A percentile compares a stretch with the other conserved stretches of the same genome.
These are phyloP conservation scores for Apodemia hepburni DNA, from an alignment of 2,888 invertebrate species.

Conservation along the genomic window DNA sequence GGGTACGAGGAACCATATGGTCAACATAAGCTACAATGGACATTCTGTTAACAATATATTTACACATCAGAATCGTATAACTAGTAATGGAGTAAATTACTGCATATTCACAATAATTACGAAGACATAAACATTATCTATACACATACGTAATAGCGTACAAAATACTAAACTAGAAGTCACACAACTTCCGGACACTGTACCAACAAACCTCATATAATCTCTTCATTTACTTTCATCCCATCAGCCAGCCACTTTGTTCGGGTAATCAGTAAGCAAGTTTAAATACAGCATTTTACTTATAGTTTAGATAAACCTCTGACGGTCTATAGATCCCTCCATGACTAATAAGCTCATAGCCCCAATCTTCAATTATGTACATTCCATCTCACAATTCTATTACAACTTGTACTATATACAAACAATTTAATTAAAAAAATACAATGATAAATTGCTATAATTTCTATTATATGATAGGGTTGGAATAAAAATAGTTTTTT, in stretches of 20 bases:
- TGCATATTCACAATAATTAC: slow-evolving; percentile 77
- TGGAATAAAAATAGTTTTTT: slow-evolving; percentile 72
- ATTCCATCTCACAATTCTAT: slow-evolving; percentile 65
- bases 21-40: slow-evolving; percentile 80
- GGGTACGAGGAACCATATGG: slow-evolving; percentile 80
- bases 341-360: slow-evolving; percentile 49
- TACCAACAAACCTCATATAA: slow-evolving; percentile 24
- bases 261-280: slow-evolving; percentile 65
- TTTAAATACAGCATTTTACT: slow-evolving; percentile 65
- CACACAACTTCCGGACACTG: slow-evolving; percentile 40
- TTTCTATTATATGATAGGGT: slow-evolving; percentile 68
- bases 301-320: slow-evolving; percentile 56
- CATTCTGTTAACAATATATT: slow-evolving; percentile 77
- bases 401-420: slow-evolving; percentile 79
- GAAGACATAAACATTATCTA: slow-evolving; percentile 61
- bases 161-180: slow-evolving; percentile 67
- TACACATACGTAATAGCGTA: slow-evolving; percentile 72
- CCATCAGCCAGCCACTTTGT: slow-evolving; percentile 60
- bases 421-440: slow-evolving; percentile 75
- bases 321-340: slow-evolving; percentile 39
- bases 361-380: slow-evolving; percentile 62
- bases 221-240: slow-evolving; percentile 36
- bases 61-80: slow-evolving; percentile 74
- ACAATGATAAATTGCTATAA: slow-evolving; percentile 73
- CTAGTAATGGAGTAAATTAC: slow-evolving; percentile 70